phyloP scores from a whole-genome alignment of 23 tunicate genomes.

The Ascidia mentula region DNA sequence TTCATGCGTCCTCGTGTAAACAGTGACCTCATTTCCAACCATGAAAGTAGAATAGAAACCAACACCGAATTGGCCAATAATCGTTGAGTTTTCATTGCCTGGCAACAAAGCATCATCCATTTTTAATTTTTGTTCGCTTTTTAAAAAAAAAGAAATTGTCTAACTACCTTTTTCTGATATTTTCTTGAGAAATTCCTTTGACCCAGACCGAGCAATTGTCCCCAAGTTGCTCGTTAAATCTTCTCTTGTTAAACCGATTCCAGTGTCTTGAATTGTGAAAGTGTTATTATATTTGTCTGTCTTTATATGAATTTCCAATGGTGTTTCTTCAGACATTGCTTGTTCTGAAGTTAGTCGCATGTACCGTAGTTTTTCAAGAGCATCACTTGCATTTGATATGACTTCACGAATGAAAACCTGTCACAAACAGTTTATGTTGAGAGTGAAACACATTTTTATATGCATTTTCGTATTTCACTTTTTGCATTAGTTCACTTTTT shows the following conservation, averaged over 20 bases:
- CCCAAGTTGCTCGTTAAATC: constrained; percentile 74
- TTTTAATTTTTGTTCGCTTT: not conserved
- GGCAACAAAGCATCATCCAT: not conserved
- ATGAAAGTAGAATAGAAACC: constrained; percentile 95
- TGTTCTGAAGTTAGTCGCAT: constrained; percentile 41
- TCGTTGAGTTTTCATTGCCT: constrained; percentile 72
- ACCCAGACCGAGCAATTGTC: constrained; percentile 90
- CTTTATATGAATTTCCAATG: constrained; percentile 63
- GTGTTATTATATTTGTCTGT: constrained; percentile 86
- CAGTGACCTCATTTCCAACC: constrained; percentile 91
- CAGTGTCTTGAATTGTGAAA: constrained; percentile 92
- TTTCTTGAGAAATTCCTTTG: constrained; percentile 68
- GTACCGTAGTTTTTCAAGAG: constrained; percentile 78
- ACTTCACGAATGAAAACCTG: constrained; percentile 94
- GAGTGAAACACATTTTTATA: not conserved
- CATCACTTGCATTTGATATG: constrained; percentile 91
- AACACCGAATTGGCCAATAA: constrained; percentile 99
- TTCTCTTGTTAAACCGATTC: constrained; percentile 89
- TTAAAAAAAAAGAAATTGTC: not conserved
- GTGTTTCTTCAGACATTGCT: constrained; percentile 16
- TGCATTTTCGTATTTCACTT: not conserved
- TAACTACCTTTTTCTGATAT: constrained; percentile 51
- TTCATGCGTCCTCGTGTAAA: constrained; percentile 74
- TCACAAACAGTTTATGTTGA: not conserved
- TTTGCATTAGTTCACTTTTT: not conserved